Evolutionary conservation across 2,797 vertebrate genomes (phyloP).

Genomic region (Pseudochromis fuscus): DNA sequence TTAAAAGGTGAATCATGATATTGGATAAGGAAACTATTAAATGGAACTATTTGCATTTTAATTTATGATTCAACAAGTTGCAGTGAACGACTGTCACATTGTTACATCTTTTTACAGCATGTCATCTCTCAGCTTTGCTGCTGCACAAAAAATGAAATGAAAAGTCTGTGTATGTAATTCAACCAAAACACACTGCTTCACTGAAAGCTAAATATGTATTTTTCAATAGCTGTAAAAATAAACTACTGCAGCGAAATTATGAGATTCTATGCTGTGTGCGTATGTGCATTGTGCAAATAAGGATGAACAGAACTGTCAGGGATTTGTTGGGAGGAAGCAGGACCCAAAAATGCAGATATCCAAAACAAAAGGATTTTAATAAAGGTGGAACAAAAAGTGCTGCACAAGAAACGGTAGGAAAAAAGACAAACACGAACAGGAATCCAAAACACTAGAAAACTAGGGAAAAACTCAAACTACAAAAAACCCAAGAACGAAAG

Average conservation of each 20-base stretch:
- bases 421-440: too few relatives aligned
- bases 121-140: conserved; percentile 1
- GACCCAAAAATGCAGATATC: too few relatives aligned
- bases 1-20: neutral
- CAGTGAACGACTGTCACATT: neutral
- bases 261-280: too few relatives aligned
- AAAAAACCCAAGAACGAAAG: too few relatives aligned
- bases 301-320: too few relatives aligned
- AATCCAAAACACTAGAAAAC: too few relatives aligned
- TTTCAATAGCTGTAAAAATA: neutral
- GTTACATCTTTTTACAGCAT: neutral
- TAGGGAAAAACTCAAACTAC: too few relatives aligned
- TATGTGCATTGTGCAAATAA: too few relatives aligned
- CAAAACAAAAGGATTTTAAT: too few relatives aligned
- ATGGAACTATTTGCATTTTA: neutral
- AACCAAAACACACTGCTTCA: neutral
- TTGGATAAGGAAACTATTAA: neutral
- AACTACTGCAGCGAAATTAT: neutral
- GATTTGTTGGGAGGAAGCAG: too few relatives aligned
- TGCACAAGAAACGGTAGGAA: too few relatives aligned
- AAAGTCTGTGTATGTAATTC: conserved; percentile 5
- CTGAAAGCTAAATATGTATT: neutral
- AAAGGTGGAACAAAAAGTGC: too few relatives aligned
- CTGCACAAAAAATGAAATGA: neutral
- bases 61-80: neutral